phyloP scores from a whole-genome alignment of 2,888 invertebrate species.

The Mimas tiliae region DNA sequence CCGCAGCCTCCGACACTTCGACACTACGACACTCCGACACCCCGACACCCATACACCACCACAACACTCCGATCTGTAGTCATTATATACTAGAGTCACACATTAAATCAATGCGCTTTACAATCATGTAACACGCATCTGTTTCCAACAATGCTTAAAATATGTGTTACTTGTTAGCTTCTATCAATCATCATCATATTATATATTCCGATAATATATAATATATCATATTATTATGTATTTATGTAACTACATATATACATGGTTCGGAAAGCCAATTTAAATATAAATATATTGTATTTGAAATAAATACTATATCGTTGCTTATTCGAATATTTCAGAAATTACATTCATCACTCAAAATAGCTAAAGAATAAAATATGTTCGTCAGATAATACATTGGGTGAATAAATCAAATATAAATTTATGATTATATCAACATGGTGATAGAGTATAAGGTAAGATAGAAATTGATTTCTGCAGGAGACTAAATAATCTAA shows the following conservation, averaged over 20 bases:
- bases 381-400: not conserved
- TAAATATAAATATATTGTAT: not conserved
- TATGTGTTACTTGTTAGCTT: no score
- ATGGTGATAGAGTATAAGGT: not conserved
- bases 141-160: no score
- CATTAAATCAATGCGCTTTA: conserved; percentile 36
- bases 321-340: not conserved
- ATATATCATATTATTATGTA: no score
- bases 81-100: conserved; percentile 19
- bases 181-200: no score
- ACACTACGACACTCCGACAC: conserved; percentile 63
- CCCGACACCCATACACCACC: conserved; percentile 54
- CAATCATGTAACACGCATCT: not conserved
- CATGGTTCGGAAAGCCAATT: no score
- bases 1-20: conserved; percentile 59
- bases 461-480: not conserved
- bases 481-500: not conserved
- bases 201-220: no score
- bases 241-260: no score
- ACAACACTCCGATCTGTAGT: conserved; percentile 44
- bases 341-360: no score
- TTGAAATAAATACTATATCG: not conserved
- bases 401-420: not conserved
- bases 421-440: not conserved
- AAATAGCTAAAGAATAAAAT: no score